Percentiles rank a stretch among this genome's conserved stretches.
These are phyloP conservation scores for Nudaria mundana DNA, from an alignment of 2,888 invertebrate genomes.

Conservation along the genomic window DNA sequence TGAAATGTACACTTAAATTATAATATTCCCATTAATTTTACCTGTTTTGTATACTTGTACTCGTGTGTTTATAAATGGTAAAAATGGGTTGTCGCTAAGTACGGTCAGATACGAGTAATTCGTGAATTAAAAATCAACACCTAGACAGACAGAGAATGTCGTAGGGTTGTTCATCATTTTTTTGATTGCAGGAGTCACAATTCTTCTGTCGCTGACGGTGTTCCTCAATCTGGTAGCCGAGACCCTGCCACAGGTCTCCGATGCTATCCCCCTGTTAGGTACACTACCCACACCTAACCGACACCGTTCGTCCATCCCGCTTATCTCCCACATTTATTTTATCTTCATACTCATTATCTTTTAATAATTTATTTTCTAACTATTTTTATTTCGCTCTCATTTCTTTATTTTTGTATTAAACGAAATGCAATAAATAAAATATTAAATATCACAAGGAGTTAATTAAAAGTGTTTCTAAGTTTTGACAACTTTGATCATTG, in stretches of 20 bases:
- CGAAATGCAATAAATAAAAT: slow-evolving; percentile 56
- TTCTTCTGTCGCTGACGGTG: slow-evolving; percentile 99
- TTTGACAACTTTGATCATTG: slow-evolving; percentile 30
- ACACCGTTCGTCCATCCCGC: slow-evolving; percentile 56
- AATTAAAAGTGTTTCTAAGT: slow-evolving; percentile 59
- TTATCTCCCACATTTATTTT: slow-evolving; percentile 51
- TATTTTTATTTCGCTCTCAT: slow-evolving; percentile 40
- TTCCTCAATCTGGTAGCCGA: slow-evolving; percentile 99
- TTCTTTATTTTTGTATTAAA: slow-evolving; percentile 43
- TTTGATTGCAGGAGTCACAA: slow-evolving; percentile 98
- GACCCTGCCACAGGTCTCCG: slow-evolving; percentile 99
- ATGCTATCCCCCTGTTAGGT: slow-evolving; percentile 99
- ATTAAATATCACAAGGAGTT: slow-evolving; percentile 79
- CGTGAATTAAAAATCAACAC: too few species aligned
- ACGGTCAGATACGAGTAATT: too few species aligned
- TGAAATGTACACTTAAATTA: too few species aligned
- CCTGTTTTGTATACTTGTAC: too few species aligned
- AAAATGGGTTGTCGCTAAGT: too few species aligned
- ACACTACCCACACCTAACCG: slow-evolving; percentile 80
- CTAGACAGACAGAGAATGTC: not conserved
- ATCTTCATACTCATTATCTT: slow-evolving; percentile 46
- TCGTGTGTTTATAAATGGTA: too few species aligned
- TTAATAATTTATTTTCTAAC: slow-evolving; percentile 41
- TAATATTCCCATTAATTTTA: too few species aligned
- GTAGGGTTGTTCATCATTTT: slow-evolving; percentile 78